These are phyloP conservation scores for Contarinia nasturtii DNA, from an alignment of 1,140 invertebrate species.

Conservation along the genomic window DNA sequence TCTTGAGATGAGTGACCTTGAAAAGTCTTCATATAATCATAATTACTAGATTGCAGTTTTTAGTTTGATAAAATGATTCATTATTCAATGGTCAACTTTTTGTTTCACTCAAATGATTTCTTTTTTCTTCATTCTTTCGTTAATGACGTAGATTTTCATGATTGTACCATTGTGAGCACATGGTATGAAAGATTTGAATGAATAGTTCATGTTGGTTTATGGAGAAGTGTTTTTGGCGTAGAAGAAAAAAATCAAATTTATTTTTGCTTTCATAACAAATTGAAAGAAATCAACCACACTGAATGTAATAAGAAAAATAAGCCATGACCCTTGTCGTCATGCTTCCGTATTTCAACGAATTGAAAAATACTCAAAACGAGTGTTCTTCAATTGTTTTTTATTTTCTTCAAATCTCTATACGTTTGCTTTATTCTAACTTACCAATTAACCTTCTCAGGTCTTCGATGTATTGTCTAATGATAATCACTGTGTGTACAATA, in stretches of 20 bases:
- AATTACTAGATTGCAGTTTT: not conserved
- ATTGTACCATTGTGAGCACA: too few relatives aligned
- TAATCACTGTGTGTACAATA: conserved; percentile 23
- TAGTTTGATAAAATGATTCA: not conserved
- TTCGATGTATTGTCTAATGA: conserved; percentile 25
- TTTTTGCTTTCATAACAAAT: not conserved
- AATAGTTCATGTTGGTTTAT: too few relatives aligned
- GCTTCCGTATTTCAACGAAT: not conserved
- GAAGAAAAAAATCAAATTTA: too few relatives aligned
- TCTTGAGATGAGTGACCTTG: not conserved
- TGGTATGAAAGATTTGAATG: too few relatives aligned
- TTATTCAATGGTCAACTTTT: not conserved
- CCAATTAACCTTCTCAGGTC: conserved; percentile 26
- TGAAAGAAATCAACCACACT: not conserved
- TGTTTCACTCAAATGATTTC: too few relatives aligned
- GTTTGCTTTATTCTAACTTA: conserved; percentile 17
- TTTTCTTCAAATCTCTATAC: not conserved
- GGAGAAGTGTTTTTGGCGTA: too few relatives aligned
- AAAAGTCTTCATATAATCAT: not conserved
- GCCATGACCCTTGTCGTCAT: not conserved
- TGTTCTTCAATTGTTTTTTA: not conserved
- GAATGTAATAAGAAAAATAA: not conserved
- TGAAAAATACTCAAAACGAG: not conserved
- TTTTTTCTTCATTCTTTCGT: too few relatives aligned
- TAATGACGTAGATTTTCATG: too few relatives aligned